These are phyloP conservation scores for Pelosia muscerda DNA, from an alignment of 2,888 invertebrate genomes.

Conservation along the genomic window DNA sequence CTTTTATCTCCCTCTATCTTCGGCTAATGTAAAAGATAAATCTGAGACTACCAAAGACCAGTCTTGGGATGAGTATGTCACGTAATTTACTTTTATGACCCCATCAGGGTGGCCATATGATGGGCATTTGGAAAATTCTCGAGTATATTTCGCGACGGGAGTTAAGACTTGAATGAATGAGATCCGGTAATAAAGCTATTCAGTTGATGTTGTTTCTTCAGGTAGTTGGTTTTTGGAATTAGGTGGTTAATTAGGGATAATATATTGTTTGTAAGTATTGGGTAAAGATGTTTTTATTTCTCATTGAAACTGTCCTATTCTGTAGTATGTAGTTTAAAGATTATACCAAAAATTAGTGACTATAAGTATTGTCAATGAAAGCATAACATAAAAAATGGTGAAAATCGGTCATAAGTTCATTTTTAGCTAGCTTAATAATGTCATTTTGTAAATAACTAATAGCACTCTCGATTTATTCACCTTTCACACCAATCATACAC, in stretches of 20 bases:
- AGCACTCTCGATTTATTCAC: no score
- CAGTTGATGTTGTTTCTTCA: background rate
- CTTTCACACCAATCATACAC: no score
- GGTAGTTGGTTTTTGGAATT: background rate
- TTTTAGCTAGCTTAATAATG: no score
- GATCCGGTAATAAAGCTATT: conserved; percentile 29
- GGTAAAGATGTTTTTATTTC: background rate
- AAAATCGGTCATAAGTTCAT: no score
- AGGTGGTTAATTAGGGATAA: conserved; percentile 2
- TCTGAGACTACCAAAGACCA: conserved; percentile 55
- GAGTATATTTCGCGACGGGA: conserved; percentile 41
- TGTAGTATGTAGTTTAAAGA: background rate
- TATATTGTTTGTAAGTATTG: background rate
- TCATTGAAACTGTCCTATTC: background rate
- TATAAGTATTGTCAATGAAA: no score
- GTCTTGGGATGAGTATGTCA: conserved; percentile 47
- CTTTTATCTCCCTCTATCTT: conserved; percentile 54
- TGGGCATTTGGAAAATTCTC: conserved; percentile 42
- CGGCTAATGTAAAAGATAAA: conserved; percentile 53
- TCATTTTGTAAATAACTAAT: no score
- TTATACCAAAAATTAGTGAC: no score
- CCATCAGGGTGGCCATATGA: conserved; percentile 50
- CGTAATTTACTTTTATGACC: conserved; percentile 56
- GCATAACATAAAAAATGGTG: no score
- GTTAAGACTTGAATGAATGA: conserved; percentile 31